These are phyloP conservation scores for Kradibia gibbosae DNA, from an alignment of 1,140 invertebrate species.

Conservation along the genomic window DNA sequence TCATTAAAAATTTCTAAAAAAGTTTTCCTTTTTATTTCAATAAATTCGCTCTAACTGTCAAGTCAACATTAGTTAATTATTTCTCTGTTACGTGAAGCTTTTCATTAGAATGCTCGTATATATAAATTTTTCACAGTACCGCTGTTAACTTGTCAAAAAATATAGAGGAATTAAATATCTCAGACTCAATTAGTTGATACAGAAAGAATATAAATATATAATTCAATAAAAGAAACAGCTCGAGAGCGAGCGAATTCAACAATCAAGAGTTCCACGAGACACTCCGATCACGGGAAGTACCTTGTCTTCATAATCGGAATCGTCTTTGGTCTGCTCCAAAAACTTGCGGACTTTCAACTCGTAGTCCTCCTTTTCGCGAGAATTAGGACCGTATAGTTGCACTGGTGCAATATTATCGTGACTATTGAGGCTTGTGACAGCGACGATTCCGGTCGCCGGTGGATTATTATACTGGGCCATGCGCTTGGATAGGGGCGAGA, in stretches of 20 bases:
- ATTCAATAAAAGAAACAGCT: background rate
- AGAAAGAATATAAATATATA: background rate
- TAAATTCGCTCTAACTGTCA: background rate
- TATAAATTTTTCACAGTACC: background rate
- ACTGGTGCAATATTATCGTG: constrained; percentile 75
- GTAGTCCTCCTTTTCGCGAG: constrained; percentile 76
- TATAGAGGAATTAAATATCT: background rate
- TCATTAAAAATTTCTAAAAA: constrained; percentile 17
- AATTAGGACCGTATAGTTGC: constrained; percentile 67
- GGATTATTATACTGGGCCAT: constrained; percentile 78
- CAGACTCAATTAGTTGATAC: background rate
- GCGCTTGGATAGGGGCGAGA: constrained; percentile 85
- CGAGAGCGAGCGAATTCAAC: background rate
- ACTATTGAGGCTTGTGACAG: background rate
- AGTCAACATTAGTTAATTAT: background rate
- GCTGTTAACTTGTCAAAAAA: background rate
- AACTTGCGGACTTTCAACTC: constrained; percentile 83
- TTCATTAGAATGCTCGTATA: background rate
- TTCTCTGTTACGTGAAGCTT: constrained; percentile 1
- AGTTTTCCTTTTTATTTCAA: background rate
- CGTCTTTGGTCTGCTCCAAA: constrained; percentile 84
- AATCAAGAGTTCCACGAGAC: background rate
- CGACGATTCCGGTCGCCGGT: constrained; percentile 54
- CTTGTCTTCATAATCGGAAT: constrained; percentile 87
- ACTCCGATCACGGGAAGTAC: constrained; percentile 53